A percentile compares a stretch with the other conserved stretches of the same genome.
These are phyloP conservation scores for Miltochrista miniata DNA, from an alignment of 2,888 invertebrate species.

Conservation along the genomic window DNA sequence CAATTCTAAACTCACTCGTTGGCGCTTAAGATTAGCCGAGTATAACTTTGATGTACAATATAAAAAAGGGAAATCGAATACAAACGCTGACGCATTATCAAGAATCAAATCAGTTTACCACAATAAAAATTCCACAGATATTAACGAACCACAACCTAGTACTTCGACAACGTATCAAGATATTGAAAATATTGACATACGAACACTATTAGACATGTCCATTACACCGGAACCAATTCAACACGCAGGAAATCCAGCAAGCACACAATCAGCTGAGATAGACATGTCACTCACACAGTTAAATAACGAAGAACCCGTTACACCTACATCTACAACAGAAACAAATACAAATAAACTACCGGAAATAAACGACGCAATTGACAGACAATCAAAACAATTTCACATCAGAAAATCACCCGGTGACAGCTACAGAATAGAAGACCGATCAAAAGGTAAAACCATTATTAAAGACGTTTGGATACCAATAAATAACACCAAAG, in stretches of 20 bases:
- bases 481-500: conserved; percentile 18
- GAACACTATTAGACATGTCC: conserved; percentile 13
- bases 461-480: conserved; percentile 10
- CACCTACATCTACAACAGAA: not conserved
- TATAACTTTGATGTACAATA: conserved; percentile 32
- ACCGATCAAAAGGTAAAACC: conserved; percentile 21
- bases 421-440: conserved; percentile 23
- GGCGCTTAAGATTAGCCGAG: conserved; percentile 45
- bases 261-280: not conserved
- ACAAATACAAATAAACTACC: conserved; percentile 6
- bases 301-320: not conserved
- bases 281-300: not conserved
- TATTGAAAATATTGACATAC: conserved; percentile 5
- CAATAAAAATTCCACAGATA: not conserved
- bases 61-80: not conserved
- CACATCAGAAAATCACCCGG: conserved; percentile 30
- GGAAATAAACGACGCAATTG: conserved; percentile 32
- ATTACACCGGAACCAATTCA: not conserved
- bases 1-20: conserved; percentile 48
- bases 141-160: not conserved
- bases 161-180: not conserved
- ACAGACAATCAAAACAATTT: conserved; percentile 37
- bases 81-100: not conserved
- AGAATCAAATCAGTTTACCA: not conserved
- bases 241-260: not conserved